Percentiles rank a stretch among this genome's conserved stretches.
Evolutionary conservation across 2,888 invertebrate genomes (phyloP).

Genomic region (Periphyllus acericola): DNA sequence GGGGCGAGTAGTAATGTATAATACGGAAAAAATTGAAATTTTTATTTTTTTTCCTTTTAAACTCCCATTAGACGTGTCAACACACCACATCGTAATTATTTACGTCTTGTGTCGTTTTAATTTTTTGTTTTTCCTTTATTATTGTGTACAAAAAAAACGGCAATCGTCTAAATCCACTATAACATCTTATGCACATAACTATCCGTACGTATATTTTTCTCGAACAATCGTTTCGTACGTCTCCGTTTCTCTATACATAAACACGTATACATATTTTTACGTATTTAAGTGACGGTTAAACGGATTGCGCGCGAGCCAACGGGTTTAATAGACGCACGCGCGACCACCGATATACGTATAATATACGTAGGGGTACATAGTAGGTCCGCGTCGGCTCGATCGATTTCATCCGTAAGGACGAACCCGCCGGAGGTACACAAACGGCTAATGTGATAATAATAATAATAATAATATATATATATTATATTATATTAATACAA

Average conservation of each 20-base stretch:
- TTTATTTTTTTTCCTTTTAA: not conserved
- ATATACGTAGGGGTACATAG: too few species aligned
- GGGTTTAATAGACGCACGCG: not conserved
- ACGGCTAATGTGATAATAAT: not conserved
- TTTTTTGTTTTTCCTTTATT: not conserved
- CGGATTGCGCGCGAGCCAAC: not conserved
- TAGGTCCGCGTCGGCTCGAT: not conserved
- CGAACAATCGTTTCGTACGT: not conserved
- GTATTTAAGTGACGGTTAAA: not conserved
- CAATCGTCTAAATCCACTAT: conserved; percentile 30
- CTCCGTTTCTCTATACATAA: not conserved
- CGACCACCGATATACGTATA: not conserved
- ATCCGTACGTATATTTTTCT: not conserved
- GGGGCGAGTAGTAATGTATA: not conserved
- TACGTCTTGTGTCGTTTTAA: not conserved
- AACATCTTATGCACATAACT: not conserved
- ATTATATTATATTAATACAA: not conserved
- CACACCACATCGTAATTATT: not conserved
- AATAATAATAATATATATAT: too few species aligned
- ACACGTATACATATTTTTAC: too few species aligned
- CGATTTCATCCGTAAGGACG: conserved; percentile 4
- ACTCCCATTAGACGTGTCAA: not conserved
- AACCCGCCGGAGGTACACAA: not conserved
- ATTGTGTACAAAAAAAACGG: conserved; percentile 25
- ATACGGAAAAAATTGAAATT: not conserved